Base-by-base conservation (phyloP, 2,888 invertebrate genomes). In the Eristalinus sepulchralis region DNA sequence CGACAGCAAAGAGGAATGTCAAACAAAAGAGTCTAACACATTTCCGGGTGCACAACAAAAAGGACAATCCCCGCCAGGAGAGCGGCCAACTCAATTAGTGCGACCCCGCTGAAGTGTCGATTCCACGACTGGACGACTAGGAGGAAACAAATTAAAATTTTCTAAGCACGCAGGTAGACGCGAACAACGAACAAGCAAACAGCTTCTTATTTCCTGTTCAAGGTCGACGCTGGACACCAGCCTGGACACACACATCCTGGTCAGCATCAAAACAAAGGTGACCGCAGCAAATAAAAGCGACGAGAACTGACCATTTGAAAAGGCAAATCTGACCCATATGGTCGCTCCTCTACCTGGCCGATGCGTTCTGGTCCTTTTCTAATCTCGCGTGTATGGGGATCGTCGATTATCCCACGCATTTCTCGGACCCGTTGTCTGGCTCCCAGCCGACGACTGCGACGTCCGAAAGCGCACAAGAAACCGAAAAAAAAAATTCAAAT, bases 321-420 rank as follows among this genome's bases (percentile, higher is more conserved):
- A 82, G 85, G 81, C 64, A 73, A 68, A 78, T 64, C 22, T 73
- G 72, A 71, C 76, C 80, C 84, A 84, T 77, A 76, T 72, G 81
- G 72, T 62, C 47, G 62, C 66, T 22, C 24, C 63, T 62, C 81
- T 81, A 81, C 72, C 81, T 81, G 77, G 39, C 53, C 47, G 53
- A 10, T 1, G 2, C 77, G 72, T 79, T 80, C 72, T 80, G n/a
- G 60, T 80, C 72, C 67, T 73, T 36, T 71, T 63, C 80, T 80
- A 80, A 80, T 80, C 80, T 53, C 64, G 66, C 53, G 57, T 11
- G 60, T 39, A 36, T 17, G 60, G 67, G 27, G 60, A 64, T 36
- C 31, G 64, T 68, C 72, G 81, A 85, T 76, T 85, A 85, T 85
- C 85, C 85, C 85, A 85, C 85, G 85, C 85, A 85, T 17, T 66